These are phyloP conservation scores for Halcyon senegalensis DNA, from an alignment of 2,113 vertebrate species.

Conservation along the genomic window DNA sequence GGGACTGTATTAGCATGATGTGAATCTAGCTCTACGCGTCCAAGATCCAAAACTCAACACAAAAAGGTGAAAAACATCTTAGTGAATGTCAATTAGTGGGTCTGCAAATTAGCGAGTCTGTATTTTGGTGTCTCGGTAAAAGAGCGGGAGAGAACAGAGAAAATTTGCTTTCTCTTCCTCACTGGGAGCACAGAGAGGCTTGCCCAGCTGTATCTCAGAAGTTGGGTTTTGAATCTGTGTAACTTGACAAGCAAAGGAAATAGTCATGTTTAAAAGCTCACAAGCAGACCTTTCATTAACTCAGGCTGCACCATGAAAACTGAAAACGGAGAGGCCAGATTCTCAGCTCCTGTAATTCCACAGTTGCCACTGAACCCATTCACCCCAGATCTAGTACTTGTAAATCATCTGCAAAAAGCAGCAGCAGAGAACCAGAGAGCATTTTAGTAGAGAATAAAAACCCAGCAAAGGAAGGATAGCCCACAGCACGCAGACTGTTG, in stretches of 20 bases:
- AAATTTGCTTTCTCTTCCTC: not conserved
- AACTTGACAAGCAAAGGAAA: not conserved
- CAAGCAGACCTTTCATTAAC: constrained; percentile 16
- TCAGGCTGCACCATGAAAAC: not conserved
- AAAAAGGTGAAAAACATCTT: not conserved
- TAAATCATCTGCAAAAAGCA: not conserved
- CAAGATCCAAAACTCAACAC: not conserved
- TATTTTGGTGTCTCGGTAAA: not conserved
- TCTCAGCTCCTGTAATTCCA: not conserved
- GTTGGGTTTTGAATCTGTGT: not conserved
- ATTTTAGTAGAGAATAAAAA: not conserved
- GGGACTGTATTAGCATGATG: not conserved
- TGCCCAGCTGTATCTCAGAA: not conserved
- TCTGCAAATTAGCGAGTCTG: not conserved
- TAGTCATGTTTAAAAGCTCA: not conserved
- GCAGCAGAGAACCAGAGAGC: not conserved
- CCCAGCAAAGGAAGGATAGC: not conserved
- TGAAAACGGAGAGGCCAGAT: not conserved
- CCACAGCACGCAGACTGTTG: not conserved
- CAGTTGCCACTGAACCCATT: not conserved
- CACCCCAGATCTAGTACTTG: not conserved
- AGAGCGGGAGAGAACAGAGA: not conserved
- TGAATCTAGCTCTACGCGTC: not conserved
- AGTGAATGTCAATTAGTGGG: not conserved
- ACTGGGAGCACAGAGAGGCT: not conserved